Evolutionary conservation across 1,140 invertebrate genomes (phyloP).

Genomic region (Cydia pomonella): DNA sequence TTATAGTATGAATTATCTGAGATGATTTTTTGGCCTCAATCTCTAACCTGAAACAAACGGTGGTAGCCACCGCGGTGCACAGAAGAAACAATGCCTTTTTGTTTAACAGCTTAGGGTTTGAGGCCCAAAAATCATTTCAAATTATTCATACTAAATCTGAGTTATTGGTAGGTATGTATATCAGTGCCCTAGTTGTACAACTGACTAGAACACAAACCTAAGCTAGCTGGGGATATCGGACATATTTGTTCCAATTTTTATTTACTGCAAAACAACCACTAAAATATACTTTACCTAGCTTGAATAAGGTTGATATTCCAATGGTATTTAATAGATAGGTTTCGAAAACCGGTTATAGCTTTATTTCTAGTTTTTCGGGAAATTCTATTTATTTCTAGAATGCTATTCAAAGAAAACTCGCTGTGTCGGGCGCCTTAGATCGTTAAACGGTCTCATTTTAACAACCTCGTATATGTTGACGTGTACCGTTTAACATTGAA

Average conservation of each 20-base stretch:
- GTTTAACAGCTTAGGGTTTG: too few relatives aligned
- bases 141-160: too few relatives aligned
- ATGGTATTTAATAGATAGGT: not conserved
- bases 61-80: too few relatives aligned
- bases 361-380: slow-evolving; percentile 7
- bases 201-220: not conserved
- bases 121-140: too few relatives aligned
- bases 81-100: too few relatives aligned
- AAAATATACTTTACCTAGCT: not conserved
- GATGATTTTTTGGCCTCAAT: too few relatives aligned
- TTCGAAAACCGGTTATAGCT: not conserved
- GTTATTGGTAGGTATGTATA: too few relatives aligned
- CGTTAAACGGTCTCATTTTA: not conserved
- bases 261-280: not conserved
- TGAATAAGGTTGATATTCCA: not conserved
- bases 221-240: not conserved
- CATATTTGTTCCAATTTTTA: slow-evolving; percentile 14
- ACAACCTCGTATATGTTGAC: not conserved
- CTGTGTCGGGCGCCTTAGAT: not conserved
- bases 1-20: too few relatives aligned
- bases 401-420: not conserved
- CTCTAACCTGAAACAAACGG: too few relatives aligned
- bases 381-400: slow-evolving; percentile 18
- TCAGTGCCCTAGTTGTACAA: not conserved
- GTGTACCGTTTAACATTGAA: not conserved